phyloP scores from a whole-genome alignment of 2,797 vertebrate genomes.

The Cygnus olor region DNA sequence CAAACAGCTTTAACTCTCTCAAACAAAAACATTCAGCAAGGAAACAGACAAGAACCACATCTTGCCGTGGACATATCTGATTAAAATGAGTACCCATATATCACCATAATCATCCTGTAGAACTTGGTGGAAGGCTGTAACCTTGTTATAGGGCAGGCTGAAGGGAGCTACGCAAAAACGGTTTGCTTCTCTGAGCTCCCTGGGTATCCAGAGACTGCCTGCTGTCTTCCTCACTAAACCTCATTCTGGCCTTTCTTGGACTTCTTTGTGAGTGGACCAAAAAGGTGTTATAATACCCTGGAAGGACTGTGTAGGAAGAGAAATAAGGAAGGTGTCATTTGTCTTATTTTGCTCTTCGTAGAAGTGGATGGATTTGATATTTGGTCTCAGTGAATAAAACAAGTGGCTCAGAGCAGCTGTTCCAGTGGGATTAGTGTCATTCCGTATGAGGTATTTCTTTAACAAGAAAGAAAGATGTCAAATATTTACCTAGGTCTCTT shows the following conservation, averaged over 20 bases:
- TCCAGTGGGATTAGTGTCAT: background rate
- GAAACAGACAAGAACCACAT: background rate
- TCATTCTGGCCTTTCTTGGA: background rate
- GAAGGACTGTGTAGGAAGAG: background rate
- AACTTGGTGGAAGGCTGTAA: background rate
- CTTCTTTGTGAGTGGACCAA: background rate
- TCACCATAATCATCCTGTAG: background rate
- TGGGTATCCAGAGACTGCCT: background rate
- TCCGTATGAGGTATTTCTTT: background rate
- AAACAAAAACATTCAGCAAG: background rate
- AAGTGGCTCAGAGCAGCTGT: background rate
- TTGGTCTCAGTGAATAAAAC: background rate
- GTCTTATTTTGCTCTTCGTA: background rate
- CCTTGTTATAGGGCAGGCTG: background rate
- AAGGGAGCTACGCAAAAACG: background rate
- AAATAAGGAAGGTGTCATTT: background rate
- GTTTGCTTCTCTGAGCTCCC: background rate
- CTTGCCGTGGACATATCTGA: rapidly evolving
- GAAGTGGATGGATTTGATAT: background rate
- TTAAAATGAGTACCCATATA: background rate
- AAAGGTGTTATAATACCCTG: background rate
- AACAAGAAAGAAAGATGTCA: background rate
- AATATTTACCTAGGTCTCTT: background rate
- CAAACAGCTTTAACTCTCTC: slow-evolving; percentile 30
- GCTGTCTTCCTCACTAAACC: background rate